Evolutionary conservation across 2,797 vertebrate genomes (phyloP).

Genomic region (Novumbra hubbsi): DNA sequence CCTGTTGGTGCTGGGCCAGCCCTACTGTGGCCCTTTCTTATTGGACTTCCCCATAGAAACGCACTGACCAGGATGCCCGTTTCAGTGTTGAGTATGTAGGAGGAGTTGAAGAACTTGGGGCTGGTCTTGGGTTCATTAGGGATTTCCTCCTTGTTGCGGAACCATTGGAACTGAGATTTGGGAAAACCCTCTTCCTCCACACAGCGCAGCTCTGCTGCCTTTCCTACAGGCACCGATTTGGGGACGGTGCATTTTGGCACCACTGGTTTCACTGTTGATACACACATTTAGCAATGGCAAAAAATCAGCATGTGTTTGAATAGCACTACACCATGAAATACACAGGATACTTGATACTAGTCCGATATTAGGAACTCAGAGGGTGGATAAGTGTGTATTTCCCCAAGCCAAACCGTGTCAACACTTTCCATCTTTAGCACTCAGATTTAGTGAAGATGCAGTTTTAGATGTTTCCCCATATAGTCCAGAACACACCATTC

Average conservation of each 20-base stretch:
- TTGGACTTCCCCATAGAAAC: not conserved
- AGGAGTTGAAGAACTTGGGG: conserved; percentile 84
- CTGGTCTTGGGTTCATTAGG: conserved; percentile 82
- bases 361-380: conserved; percentile 15
- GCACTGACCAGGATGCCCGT: conserved; percentile 90
- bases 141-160: conserved; percentile 84
- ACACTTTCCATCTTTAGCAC: conserved; percentile 75
- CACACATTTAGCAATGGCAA: not conserved
- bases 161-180: conserved; percentile 92
- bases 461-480: conserved; percentile 78
- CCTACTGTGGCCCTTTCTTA: conserved; percentile 3
- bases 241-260: conserved; percentile 88
- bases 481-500: conserved; percentile 75
- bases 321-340: not conserved
- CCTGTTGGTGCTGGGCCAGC: conserved; percentile 60
- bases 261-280: conserved; percentile 87
- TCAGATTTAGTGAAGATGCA: conserved; percentile 72
- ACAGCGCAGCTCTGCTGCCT: conserved; percentile 86
- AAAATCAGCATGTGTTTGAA: not conserved
- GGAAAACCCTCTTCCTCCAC: conserved; percentile 90
- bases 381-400: conserved; percentile 46
- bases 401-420: conserved; percentile 60
- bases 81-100: conserved; percentile 79
- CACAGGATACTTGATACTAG: conserved; percentile 9
- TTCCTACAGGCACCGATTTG: conserved; percentile 92